Conservation (phyloP, 2,797 vertebrate species). For the Tolypeutes matacus region DNA sequence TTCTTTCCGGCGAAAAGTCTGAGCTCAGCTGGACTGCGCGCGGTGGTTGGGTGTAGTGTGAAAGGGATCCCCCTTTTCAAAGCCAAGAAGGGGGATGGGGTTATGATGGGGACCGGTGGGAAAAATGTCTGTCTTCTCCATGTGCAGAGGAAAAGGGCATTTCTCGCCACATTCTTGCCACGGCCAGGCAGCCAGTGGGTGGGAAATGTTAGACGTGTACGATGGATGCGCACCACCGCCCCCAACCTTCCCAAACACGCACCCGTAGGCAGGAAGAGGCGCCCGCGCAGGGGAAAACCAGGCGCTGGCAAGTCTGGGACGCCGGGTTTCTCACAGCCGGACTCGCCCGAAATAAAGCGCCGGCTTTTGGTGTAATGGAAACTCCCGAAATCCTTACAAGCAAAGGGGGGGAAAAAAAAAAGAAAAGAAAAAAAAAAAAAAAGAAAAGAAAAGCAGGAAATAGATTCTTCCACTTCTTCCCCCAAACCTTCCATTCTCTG, state of each 20-base stretch:
- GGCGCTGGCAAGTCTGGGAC: neutral
- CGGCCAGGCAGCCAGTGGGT: neutral
- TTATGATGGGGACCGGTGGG: conserved; percentile 20
- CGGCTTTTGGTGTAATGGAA: neutral
- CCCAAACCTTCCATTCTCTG: neutral
- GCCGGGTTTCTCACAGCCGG: neutral
- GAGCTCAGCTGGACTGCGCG: neutral
- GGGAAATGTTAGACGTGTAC: neutral
- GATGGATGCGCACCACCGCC: neutral
- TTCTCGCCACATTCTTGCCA: neutral
- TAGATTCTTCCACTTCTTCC: neutral
- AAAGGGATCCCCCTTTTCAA: conserved; percentile 31
- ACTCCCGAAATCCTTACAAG: conserved; percentile 49
- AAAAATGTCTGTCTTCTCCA: conserved; percentile 44
- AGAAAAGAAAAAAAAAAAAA: too few relatives aligned
- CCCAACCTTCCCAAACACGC: neutral
- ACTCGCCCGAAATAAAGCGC: conserved; percentile 36
- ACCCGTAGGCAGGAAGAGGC: neutral
- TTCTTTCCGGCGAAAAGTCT: neutral
- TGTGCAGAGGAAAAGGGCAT: conserved; percentile 41
- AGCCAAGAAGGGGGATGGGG: conserved; percentile 1
- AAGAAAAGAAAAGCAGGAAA: conserved; percentile 70
- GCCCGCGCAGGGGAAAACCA: neutral
- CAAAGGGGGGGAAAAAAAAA: neutral
- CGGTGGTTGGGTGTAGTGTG: neutral